phyloP scores from a whole-genome alignment of 2,113 vertebrate genomes.

The Rhinogobius similis region DNA sequence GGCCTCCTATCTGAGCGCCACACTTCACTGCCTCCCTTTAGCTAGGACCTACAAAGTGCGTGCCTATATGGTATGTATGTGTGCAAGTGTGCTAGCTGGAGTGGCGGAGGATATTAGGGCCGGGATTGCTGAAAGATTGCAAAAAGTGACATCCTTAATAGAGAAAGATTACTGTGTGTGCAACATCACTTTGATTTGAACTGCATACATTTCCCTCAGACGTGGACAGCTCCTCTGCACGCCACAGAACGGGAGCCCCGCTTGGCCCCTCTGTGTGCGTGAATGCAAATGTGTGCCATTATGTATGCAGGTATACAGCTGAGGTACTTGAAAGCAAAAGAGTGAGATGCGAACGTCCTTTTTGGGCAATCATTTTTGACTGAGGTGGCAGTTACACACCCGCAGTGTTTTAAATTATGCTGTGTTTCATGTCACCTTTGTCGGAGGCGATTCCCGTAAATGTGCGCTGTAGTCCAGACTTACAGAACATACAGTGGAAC shows the following conservation, averaged over 20 bases:
- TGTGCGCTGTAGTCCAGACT: neutral
- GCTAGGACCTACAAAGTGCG: slow-evolving; percentile 59
- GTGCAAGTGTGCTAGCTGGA: slow-evolving; percentile 48
- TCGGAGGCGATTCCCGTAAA: slow-evolving; percentile 12
- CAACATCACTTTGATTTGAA: slow-evolving; percentile 78
- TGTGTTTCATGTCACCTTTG: slow-evolving; percentile 6
- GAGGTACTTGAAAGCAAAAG: slow-evolving; percentile 26
- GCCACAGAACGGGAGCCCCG: slow-evolving; percentile 23
- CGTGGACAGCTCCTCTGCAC: slow-evolving; percentile 45
- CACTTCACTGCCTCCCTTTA: slow-evolving; percentile 67
- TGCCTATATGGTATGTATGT: slow-evolving; percentile 28
- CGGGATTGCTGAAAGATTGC: slow-evolving; percentile 70
- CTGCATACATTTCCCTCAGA: slow-evolving; percentile 64
- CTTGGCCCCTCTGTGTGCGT: slow-evolving; percentile 23
- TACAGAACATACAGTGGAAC: slow-evolving; percentile 5
- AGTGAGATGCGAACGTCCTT: slow-evolving; percentile 34
- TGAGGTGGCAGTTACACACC: slow-evolving; percentile 34
- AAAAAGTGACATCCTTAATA: slow-evolving; percentile 77
- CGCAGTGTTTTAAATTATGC: slow-evolving; percentile 16
- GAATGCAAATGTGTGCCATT: slow-evolving; percentile 49
- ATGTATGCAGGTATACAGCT: slow-evolving; percentile 35
- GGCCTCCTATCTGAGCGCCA: slow-evolving; percentile 66
- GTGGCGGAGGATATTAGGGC: slow-evolving; percentile 70
- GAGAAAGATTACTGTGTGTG: slow-evolving; percentile 78
- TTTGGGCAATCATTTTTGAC: slow-evolving; percentile 26